Evolutionary conservation across 2,113 vertebrate species (phyloP).

Genomic region (Antechinus flavipes): DNA sequence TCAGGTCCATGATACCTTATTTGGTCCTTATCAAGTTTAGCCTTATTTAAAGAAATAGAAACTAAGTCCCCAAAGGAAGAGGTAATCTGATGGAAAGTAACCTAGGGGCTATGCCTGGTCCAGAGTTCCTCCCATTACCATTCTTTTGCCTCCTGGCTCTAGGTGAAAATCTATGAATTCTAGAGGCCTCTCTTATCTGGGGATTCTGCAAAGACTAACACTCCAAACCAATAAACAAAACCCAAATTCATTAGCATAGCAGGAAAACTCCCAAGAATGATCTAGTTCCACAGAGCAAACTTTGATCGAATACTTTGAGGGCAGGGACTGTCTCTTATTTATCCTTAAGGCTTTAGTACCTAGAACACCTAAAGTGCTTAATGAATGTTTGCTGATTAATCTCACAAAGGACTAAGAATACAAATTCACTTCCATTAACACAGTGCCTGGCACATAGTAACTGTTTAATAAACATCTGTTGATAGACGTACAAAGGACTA

Average conservation of each 20-base stretch:
- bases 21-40: neutral
- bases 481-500: neutral
- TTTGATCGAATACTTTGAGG: too few relatives aligned
- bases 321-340: neutral
- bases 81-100: slow-evolving; percentile 41
- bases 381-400: neutral
- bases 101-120: neutral
- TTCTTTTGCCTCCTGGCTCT: neutral
- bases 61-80: neutral
- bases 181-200: too few relatives aligned
- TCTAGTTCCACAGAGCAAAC: too few relatives aligned
- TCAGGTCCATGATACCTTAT: too few relatives aligned
- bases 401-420: neutral
- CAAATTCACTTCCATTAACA: neutral
- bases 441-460: neutral
- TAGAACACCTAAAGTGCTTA: neutral
- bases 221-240: slow-evolving; percentile 24
- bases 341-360: neutral
- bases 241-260: slow-evolving; percentile 6
- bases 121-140: neutral
- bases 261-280: slow-evolving; percentile 17
- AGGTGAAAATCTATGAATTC: too few relatives aligned
- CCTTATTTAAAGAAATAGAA: slow-evolving; percentile 6
- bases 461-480: neutral
- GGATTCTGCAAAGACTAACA: neutral